Evolutionary conservation across 2,888 invertebrate genomes (phyloP), one percentile per base, ranked within the genome.

Genomic region (Celastrina argiolus): DNA sequence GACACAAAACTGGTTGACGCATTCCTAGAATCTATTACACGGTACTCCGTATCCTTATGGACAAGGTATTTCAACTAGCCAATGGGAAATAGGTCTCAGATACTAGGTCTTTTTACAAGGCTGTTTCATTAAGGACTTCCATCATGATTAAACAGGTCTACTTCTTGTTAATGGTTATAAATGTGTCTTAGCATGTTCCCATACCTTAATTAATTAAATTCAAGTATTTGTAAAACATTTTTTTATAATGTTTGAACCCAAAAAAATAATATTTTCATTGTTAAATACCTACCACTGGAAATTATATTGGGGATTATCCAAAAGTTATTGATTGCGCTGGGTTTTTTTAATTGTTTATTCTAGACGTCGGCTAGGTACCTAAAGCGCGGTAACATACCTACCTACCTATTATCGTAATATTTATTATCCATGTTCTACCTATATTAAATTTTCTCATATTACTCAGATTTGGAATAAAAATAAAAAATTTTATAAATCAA

Each of bases 11-110:
- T 34, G 31, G 66, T 56, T 64, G 39, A 45, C 42, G 16, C 42
- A 41, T 68, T 63, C 65, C 63, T 41, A 63, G 66, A 59, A 68
- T 66, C 64, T 59, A 64, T 68, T 66, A 66, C 68, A 63, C 68
- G 64, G 26, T 42, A 63, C 34, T 61, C 61, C 18, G 14, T 64
- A 56, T 51, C 56, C 64, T 64, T 56, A 28, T 56, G 51, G 56
- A 12, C 56, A 14, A 64, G 42, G 6, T 41, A 45, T 45, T 26
- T 41, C 26, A 41, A 63, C 22, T 14, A 4, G 28, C n/a, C 14
- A 36, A 6, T 61, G 61, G 39, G 61, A 61, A 39, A 61, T 61
- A 22, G 61, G 61, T 61, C 22, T 18, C 5, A 18, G 22, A 12
- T 31, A 58, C 39, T 51, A 51, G 51, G 51, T 26, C 51, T 22